A percentile compares a stretch with the other conserved stretches of the same genome.
Evolutionary conservation across 2,113 vertebrate genomes (phyloP).

Genomic region (Empidonax alnorum): DNA sequence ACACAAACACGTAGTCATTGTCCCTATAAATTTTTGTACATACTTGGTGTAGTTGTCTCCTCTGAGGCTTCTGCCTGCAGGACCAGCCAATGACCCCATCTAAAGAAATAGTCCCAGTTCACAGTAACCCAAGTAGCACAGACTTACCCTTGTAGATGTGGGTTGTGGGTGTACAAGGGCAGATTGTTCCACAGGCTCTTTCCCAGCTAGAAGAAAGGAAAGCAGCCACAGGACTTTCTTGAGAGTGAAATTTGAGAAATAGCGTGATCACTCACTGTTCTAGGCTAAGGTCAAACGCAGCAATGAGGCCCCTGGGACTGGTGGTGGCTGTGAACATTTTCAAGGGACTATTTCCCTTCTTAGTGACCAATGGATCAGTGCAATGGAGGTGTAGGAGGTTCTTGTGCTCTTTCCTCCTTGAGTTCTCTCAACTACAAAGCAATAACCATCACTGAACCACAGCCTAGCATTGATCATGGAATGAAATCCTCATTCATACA

Average conservation of each 20-base stretch:
- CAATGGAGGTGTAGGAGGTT: neutral
- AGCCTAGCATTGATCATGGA: neutral
- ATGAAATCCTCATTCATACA: neutral
- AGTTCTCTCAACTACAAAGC: neutral
- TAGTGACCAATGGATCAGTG: neutral
- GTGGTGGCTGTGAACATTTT: neutral
- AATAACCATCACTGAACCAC: neutral
- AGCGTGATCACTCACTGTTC: neutral
- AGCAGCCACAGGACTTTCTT: neutral
- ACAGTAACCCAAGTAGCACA: neutral
- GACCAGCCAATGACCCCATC: neutral
- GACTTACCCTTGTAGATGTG: neutral
- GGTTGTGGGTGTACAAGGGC: neutral
- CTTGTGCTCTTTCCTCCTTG: neutral
- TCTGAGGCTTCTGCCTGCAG: neutral
- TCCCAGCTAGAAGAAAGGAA: neutral
- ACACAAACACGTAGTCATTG: fast-evolving
- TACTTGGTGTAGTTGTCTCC: neutral
- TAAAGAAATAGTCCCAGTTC: neutral
- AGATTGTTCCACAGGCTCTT: neutral
- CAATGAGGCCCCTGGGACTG: neutral
- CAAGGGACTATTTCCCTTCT: neutral
- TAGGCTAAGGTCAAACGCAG: neutral
- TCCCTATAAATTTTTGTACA: fast-evolving
- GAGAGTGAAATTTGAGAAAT: neutral